Conservation (phyloP, 2,113 vertebrate species). For the Cacatua alba region DNA sequence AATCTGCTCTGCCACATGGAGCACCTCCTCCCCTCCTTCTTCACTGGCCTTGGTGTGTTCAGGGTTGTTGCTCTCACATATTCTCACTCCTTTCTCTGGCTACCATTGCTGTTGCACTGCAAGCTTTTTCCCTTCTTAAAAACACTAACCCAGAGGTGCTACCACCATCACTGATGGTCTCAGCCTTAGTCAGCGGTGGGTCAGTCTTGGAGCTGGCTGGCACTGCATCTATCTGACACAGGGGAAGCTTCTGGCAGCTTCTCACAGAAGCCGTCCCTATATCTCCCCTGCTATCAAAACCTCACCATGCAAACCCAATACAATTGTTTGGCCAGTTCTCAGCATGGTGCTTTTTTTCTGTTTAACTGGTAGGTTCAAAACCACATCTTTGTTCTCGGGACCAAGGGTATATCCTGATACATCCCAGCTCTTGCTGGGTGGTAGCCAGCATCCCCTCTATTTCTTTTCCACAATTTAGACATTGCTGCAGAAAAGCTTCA, state of each 20-base stretch:
- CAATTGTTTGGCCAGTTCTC: not conserved
- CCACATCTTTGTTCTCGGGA: not conserved
- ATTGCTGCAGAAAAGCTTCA: not conserved
- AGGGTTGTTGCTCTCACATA: not conserved
- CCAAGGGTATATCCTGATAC: not conserved
- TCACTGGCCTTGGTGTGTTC: not conserved
- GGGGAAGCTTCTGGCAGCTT: not conserved
- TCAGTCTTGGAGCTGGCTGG: not conserved
- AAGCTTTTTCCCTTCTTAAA: not conserved
- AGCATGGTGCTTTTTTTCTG: not conserved
- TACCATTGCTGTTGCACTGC: not conserved
- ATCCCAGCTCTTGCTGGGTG: not conserved
- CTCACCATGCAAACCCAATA: not conserved
- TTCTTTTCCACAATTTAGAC: not conserved
- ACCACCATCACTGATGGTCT: no score
- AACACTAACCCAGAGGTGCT: not conserved
- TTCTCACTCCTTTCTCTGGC: not conserved
- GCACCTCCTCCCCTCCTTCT: not conserved
- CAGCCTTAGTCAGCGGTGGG: not conserved
- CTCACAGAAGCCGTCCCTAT: not conserved
- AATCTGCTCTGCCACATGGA: not conserved
- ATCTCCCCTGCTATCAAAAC: not conserved
- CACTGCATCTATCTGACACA: not conserved
- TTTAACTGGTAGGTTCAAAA: not conserved
- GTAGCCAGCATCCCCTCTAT: not conserved